A percentile compares a stretch with the other conserved stretches of the same genome.
Conservation (phyloP, 2,888 invertebrate species). For the Cosmopolites sordidus region DNA sequence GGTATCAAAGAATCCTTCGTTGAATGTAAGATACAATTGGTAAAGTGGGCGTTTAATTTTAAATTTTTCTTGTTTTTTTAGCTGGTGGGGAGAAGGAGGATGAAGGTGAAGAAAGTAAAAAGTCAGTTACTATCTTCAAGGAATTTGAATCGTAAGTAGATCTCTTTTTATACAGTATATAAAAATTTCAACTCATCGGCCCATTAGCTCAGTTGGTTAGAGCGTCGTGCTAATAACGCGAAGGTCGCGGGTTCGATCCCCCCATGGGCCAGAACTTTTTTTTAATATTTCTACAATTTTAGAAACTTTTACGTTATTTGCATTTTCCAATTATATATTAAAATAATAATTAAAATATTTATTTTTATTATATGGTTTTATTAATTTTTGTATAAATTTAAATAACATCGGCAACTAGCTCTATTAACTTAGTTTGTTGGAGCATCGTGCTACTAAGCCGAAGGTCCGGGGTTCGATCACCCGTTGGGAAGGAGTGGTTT, state of each 20-base stretch:
- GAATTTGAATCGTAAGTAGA: constrained; percentile 38
- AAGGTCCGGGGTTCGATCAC: too few species aligned
- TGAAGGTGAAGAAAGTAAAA: constrained; percentile 35
- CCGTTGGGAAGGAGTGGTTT: too few species aligned
- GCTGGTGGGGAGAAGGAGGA: constrained; percentile 15
- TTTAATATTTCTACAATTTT: too few species aligned
- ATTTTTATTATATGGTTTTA: too few species aligned
- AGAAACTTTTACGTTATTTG: too few species aligned
- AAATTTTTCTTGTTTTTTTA: background rate
- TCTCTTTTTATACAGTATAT: background rate
- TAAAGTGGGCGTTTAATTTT: constrained; percentile 6
- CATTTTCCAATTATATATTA: too few species aligned
- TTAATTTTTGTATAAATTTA: too few species aligned
- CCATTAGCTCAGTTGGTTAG: constrained; percentile 73
- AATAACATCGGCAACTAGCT: too few species aligned
- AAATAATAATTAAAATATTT: too few species aligned
- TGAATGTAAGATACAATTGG: constrained; percentile 30
- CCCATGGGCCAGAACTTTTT: constrained; percentile 57
- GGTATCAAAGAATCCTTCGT: constrained; percentile 41
- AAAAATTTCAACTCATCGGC: too few species aligned
- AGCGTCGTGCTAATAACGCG: constrained; percentile 74
- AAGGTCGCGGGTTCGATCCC: constrained; percentile 73
- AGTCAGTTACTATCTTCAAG: constrained; percentile 38
- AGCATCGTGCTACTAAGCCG: too few species aligned
- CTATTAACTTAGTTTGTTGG: too few species aligned